Base-by-base conservation (phyloP, 2,888 invertebrate genomes). In the Pilophorus perplexus region DNA sequence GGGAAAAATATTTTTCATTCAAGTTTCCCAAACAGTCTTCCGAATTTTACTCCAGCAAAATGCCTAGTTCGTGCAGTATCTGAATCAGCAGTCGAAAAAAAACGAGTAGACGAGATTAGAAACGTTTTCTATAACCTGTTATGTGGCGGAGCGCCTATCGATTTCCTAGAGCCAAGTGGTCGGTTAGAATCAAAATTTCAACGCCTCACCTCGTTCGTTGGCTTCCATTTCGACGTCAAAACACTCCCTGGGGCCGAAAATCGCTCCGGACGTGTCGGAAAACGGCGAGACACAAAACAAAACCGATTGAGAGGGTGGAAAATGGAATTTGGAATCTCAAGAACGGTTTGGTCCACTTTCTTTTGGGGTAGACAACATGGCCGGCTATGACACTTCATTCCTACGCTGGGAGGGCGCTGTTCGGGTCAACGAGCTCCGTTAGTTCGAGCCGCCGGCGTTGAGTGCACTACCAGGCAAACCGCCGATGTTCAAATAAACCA, bases 331-430 rank as follows among this genome's bases (percentile, higher is more conserved):
- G 6, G 12, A 33, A 33, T 33, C 12, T 33, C 33, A 33, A 6
- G 33, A 25, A 59, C 12, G 57, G 64, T 57, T 68, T 67, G 70
- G 66, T 66, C 71, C 70, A 71, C 71, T 71, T 70, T 70, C 69
- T 68, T 70, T 68, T 69, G 16, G 8, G 18, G 25, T 67, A 67
- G 55, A 62, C 68, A 70, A 71, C 71, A 71, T 71, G 71, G 70
- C 71, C 68, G 68, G 70, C 66, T 55, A 64, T 62, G 66, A 54
- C 68, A 67, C 20, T 10, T 59, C 25, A 59, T 23, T 25, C 23
- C 42, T 42, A 14, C 2, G n/a, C 40, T 16, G 59, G 59, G 59
- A 59, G 59, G n/a, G 59, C 42, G 59, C 59, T 33, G n/a, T 37
- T 38, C 59, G 59, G 59, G 59, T 59, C 59, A 59, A 59, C 59